These are phyloP conservation scores for Corvus hawaiiensis DNA, from an alignment of 2,113 vertebrate species.

Conservation along the genomic window DNA sequence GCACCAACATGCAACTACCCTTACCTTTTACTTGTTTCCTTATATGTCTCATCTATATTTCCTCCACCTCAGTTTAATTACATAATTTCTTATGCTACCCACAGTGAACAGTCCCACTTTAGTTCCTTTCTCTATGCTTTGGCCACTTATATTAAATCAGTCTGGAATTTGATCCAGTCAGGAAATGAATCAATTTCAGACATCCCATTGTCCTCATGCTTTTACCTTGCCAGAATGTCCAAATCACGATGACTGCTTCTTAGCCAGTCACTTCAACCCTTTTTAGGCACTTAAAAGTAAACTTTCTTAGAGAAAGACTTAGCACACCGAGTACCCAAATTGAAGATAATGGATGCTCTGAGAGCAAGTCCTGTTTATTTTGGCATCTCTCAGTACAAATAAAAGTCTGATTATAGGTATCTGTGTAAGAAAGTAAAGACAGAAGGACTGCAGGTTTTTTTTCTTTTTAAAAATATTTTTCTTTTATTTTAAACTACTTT, in stretches of 20 bases:
- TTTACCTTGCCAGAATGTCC: neutral
- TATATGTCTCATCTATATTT: neutral
- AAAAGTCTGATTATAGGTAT: conserved; percentile 2
- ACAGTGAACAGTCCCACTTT: neutral
- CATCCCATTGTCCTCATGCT: neutral
- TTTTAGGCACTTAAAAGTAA: conserved; percentile 20
- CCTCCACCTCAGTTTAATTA: neutral
- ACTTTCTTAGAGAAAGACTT: neutral
- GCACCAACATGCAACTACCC: neutral
- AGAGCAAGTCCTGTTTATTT: conserved; percentile 19
- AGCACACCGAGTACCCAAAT: neutral
- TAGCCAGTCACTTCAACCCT: neutral
- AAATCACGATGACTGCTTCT: neutral
- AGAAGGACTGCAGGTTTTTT: neutral
- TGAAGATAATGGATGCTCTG: conserved; percentile 14
- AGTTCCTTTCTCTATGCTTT: neutral
- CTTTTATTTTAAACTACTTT: neutral
- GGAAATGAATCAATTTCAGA: conserved; percentile 40
- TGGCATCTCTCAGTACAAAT: neutral
- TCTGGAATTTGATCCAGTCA: conserved; percentile 24
- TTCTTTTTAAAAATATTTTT: neutral
- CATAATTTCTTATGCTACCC: neutral
- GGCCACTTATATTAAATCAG: neutral
- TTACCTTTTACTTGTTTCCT: neutral
- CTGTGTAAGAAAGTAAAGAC: neutral